These are phyloP conservation scores for Thaleichthys pacificus DNA, from an alignment of 2,797 vertebrate genomes.

Conservation along the genomic window DNA sequence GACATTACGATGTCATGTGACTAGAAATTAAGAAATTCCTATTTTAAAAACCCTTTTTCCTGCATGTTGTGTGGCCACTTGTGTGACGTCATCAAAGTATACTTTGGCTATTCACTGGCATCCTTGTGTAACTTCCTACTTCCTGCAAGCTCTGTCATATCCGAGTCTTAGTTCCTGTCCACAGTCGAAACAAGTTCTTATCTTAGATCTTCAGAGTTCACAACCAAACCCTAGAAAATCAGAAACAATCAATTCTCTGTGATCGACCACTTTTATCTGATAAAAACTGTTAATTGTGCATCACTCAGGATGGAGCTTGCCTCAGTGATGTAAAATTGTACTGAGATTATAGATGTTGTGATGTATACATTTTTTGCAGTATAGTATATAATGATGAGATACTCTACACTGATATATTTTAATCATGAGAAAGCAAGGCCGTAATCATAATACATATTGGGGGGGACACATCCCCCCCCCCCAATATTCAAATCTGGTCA, in stretches of 20 bases:
- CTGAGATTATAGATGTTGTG: constrained; percentile 59
- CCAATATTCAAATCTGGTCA: no score
- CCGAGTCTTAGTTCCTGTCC: no score
- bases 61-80: constrained; percentile 2
- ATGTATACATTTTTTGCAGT: constrained; percentile 42
- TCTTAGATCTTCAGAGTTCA: no score
- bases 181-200: no score
- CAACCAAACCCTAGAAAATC: no score
- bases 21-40: no score
- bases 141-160: neutral
- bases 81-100: neutral
- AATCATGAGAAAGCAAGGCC: neutral
- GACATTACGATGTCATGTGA: no score
- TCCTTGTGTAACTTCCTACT: neutral
- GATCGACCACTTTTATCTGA: constrained; percentile 57
- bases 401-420: neutral
- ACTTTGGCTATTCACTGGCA: neutral
- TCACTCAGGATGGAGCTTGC: constrained; percentile 58
- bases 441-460: no score
- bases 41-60: no score
- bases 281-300: constrained; percentile 68
- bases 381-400: neutral
- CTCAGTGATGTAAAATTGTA: constrained; percentile 50
- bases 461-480: no score
- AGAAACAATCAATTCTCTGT: constrained; percentile 47